phyloP scores from a whole-genome alignment of 2,113 vertebrate species.

The Channa argus region DNA sequence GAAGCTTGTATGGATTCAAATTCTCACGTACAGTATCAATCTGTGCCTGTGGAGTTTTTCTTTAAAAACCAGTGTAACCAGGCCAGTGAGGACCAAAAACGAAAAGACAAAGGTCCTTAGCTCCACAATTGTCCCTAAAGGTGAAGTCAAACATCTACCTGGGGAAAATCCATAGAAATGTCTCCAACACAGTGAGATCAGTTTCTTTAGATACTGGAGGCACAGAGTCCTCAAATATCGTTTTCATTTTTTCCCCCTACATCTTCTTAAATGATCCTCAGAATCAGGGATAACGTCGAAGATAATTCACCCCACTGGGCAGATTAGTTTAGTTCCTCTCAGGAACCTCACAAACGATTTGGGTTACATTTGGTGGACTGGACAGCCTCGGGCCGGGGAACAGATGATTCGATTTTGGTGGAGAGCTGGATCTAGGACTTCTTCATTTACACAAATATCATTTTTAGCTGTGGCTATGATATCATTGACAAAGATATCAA shows the following conservation, averaged over 20 bases:
- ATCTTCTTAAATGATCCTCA: slow-evolving; percentile 37
- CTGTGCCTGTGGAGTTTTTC: too few relatives aligned
- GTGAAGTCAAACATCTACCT: slow-evolving; percentile 30
- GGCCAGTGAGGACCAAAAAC: background rate
- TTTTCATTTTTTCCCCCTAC: slow-evolving; percentile 1
- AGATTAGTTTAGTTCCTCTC: slow-evolving; percentile 34
- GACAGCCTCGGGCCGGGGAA: slow-evolving; percentile 29
- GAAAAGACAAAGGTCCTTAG: too few relatives aligned
- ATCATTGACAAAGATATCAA: background rate
- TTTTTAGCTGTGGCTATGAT: slow-evolving; percentile 37
- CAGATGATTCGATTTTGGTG: slow-evolving; percentile 43
- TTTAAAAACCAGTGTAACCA: background rate
- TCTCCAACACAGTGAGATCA: slow-evolving; percentile 44
- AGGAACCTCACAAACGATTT: slow-evolving; percentile 7
- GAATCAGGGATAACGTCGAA: slow-evolving; percentile 24
- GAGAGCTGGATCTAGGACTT: slow-evolving; percentile 37
- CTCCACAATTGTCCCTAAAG: background rate
- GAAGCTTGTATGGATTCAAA: too few relatives aligned
- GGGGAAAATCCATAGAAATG: slow-evolving; percentile 35
- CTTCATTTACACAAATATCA: slow-evolving; percentile 45
- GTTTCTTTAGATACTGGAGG: slow-evolving; percentile 48
- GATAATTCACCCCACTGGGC: slow-evolving; percentile 32
- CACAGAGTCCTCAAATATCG: slow-evolving; percentile 16
- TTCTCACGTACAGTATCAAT: too few relatives aligned
- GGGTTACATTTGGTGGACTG: slow-evolving; percentile 33